phyloP scores from a whole-genome alignment of 2,888 invertebrate genomes.

The Physocephala rufipes region DNA sequence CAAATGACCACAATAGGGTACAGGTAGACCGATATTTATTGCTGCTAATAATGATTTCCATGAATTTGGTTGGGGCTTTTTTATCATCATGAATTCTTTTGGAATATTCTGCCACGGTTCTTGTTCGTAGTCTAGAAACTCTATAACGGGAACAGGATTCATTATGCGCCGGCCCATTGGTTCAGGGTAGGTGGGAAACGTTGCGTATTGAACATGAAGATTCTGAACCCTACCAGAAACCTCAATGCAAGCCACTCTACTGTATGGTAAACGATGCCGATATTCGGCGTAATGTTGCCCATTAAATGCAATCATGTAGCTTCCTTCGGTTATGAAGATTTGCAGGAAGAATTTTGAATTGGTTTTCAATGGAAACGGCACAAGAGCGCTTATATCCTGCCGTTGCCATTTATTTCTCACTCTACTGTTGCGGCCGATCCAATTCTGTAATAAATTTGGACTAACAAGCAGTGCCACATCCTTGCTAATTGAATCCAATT shows the following conservation, averaged over 20 bases:
- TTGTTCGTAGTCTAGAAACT: neutral
- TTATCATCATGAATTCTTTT: neutral
- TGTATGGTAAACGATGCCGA: slow-evolving; percentile 72
- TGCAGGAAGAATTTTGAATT: slow-evolving; percentile 67
- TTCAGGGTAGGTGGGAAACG: slow-evolving; percentile 57
- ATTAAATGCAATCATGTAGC: slow-evolving; percentile 76
- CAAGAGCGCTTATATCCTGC: slow-evolving; percentile 76
- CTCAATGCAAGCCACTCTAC: slow-evolving; percentile 70
- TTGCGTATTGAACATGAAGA: slow-evolving; percentile 66
- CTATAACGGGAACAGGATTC: slow-evolving; percentile 47
- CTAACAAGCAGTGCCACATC: slow-evolving; percentile 85
- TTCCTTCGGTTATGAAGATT: slow-evolving; percentile 70
- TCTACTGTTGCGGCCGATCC: slow-evolving; percentile 80
- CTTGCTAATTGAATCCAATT: slow-evolving; percentile 53
- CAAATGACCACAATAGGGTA: neutral
- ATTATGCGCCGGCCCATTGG: slow-evolving; percentile 54
- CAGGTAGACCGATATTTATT: neutral
- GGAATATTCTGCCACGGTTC: neutral
- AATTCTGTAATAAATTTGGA: slow-evolving; percentile 79
- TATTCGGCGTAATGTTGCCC: slow-evolving; percentile 79
- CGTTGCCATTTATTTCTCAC: slow-evolving; percentile 76
- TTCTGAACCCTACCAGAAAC: slow-evolving; percentile 73
- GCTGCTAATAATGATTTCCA: neutral
- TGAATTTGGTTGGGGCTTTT: neutral
- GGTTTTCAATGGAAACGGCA: slow-evolving; percentile 65